Percentiles rank a stretch among this genome's conserved stretches.
These are phyloP conservation scores for Heliconius hermathena DNA, from an alignment of 1,140 invertebrate species.

Conservation along the genomic window DNA sequence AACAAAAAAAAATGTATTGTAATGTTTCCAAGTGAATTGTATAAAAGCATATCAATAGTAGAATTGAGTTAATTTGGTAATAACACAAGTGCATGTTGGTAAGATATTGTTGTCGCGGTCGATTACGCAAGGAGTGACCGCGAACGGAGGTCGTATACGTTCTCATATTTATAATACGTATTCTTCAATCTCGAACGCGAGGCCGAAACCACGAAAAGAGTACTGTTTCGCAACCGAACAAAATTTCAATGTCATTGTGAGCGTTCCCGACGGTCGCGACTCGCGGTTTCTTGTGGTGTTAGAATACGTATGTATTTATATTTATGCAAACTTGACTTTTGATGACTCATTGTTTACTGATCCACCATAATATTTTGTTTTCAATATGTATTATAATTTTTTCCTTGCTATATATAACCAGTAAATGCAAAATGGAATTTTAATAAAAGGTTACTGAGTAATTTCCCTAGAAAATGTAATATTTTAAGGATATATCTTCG, in stretches of 20 bases:
- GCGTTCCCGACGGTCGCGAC: slow-evolving; percentile 51
- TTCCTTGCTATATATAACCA: not conserved
- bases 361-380: not conserved
- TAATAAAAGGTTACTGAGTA: slow-evolving; percentile 23
- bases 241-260: slow-evolving; percentile 75
- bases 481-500: slow-evolving; percentile 19
- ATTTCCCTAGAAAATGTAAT: slow-evolving; percentile 28
- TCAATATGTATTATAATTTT: not conserved
- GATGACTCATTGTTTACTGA: slow-evolving; percentile 7
- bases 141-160: slow-evolving; percentile 75
- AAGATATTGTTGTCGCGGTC: slow-evolving; percentile 68
- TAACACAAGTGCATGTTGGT: slow-evolving; percentile 47
- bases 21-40: slow-evolving; percentile 14
- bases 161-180: slow-evolving; percentile 80
- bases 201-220: slow-evolving; percentile 76
- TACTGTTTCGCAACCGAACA: slow-evolving; percentile 74
- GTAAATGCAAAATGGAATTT: no score
- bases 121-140: slow-evolving; percentile 75
- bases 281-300: slow-evolving; percentile 44
- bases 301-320: slow-evolving; percentile 18
- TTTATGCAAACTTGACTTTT: slow-evolving; percentile 3
- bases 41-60: slow-evolving; percentile 33
- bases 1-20: not conserved
- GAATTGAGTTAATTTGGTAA: slow-evolving; percentile 44
- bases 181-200: slow-evolving; percentile 75